phyloP scores from a whole-genome alignment of 2,888 invertebrate genomes.

The Chydorus sphaericus region DNA sequence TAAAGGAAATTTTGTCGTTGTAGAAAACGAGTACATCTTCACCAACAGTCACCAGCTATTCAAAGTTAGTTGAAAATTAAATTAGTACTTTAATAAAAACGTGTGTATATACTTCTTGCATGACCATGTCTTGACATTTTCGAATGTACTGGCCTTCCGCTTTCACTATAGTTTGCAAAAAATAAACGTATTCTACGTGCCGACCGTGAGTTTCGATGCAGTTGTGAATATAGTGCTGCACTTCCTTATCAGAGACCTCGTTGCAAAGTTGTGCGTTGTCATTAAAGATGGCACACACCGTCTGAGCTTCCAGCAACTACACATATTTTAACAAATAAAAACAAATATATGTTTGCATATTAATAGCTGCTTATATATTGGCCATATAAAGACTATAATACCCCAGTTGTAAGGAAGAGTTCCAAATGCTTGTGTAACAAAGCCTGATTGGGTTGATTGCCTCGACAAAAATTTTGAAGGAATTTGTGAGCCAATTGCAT shows the following conservation, averaged over 20 bases:
- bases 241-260: constrained; percentile 89
- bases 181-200: constrained; percentile 79
- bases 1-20: constrained; percentile 88
- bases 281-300: constrained; percentile 89
- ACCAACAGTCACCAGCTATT: constrained; percentile 60
- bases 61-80: not conserved
- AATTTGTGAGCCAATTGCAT: constrained; percentile 93
- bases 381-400: too few species aligned
- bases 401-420: constrained; percentile 81
- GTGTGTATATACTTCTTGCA: constrained; percentile 97
- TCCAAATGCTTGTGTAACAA: constrained; percentile 86
- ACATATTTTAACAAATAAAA: not conserved
- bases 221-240: constrained; percentile 92
- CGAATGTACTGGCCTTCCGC: constrained; percentile 91
- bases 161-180: constrained; percentile 89
- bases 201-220: constrained; percentile 92
- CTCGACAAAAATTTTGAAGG: constrained; percentile 90
- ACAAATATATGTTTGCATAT: not conserved
- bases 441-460: constrained; percentile 92
- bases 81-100: too few species aligned
- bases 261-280: constrained; percentile 89
- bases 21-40: constrained; percentile 95
- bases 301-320: constrained; percentile 88
- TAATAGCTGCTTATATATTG: too few species aligned
- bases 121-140: constrained; percentile 91